Conservation (phyloP, 1,140 invertebrate species). For the Drosophila albomicans region DNA sequence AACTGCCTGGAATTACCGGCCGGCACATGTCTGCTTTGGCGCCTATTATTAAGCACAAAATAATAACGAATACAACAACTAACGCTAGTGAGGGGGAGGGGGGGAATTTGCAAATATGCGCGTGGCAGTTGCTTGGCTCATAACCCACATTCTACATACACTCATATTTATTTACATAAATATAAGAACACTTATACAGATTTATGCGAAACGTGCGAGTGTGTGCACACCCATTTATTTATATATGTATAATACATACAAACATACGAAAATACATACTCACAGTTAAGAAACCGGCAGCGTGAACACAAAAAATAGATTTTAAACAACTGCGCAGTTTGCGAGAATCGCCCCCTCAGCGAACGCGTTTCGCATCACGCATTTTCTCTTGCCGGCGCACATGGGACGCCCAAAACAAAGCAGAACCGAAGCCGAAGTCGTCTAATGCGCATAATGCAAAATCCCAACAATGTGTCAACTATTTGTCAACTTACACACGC, state of each 20-base stretch:
- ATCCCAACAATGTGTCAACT: constrained; percentile 18
- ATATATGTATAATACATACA: background rate
- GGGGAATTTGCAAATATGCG: constrained; percentile 18
- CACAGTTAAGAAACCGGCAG: constrained; percentile 18
- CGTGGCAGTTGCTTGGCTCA: constrained; percentile 43
- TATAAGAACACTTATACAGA: constrained; percentile 8
- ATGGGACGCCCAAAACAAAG: constrained; percentile 12
- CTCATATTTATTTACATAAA: constrained; percentile 13
- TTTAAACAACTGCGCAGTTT: constrained; percentile 50
- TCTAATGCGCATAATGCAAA: constrained; percentile 35
- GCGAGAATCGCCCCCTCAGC: constrained; percentile 37
- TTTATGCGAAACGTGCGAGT: background rate
- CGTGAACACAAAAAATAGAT: constrained; percentile 40
- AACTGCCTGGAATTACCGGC: constrained; percentile 49
- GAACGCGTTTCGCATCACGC: constrained; percentile 12
- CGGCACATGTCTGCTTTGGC: constrained; percentile 36
- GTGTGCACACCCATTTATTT: constrained; percentile 2
- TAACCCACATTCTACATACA: constrained; percentile 40
- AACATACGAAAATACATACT: background rate
- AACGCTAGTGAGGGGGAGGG: background rate
- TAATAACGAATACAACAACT: constrained; percentile 15
- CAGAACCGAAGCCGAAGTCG: constrained; percentile 9
- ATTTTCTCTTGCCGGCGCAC: constrained; percentile 33
- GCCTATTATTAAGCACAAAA: constrained; percentile 26
- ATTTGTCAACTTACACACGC: background rate